Percentiles rank a stretch among this genome's conserved stretches.
These are phyloP conservation scores for Ceratina calcarata DNA, from an alignment of 1,140 invertebrate genomes.

Conservation along the genomic window DNA sequence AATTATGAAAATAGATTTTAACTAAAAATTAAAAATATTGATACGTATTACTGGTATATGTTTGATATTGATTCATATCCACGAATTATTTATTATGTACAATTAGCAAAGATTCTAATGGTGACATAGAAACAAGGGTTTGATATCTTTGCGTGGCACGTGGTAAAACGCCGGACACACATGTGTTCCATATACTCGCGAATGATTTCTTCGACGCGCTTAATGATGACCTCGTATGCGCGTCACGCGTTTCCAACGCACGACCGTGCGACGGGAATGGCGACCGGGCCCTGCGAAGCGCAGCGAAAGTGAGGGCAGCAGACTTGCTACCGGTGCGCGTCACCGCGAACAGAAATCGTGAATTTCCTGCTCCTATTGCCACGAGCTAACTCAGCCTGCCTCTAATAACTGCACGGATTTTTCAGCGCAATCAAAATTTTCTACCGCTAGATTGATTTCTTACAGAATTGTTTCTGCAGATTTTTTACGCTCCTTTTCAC, in stretches of 20 bases:
- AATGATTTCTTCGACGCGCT: constrained; percentile 45
- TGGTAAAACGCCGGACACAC: constrained; percentile 19
- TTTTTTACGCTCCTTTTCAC: no score
- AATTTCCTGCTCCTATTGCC: constrained; percentile 39
- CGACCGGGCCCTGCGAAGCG: constrained; percentile 32
- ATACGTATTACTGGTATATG: no score
- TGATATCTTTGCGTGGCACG: background rate
- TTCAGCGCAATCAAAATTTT: no score
- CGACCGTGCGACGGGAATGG: constrained; percentile 51
- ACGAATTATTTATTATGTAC: no score
- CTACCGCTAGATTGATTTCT: no score
- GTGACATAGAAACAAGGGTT: background rate
- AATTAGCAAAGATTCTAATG: no score
- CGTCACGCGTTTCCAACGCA: constrained; percentile 64
- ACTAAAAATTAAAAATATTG: no score
- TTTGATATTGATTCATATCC: no score
- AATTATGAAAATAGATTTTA: no score
- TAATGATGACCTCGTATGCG: constrained; percentile 71
- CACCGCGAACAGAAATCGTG: constrained; percentile 33
- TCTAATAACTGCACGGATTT: background rate
- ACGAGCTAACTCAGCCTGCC: background rate
- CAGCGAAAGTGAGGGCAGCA: constrained; percentile 61
- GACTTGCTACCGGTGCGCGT: constrained; percentile 34
- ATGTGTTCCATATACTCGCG: constrained; percentile 52
- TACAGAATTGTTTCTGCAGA: no score